Base-by-base conservation (phyloP, 1,140 invertebrate genomes). In the Brachionus plicatilis region DNA sequence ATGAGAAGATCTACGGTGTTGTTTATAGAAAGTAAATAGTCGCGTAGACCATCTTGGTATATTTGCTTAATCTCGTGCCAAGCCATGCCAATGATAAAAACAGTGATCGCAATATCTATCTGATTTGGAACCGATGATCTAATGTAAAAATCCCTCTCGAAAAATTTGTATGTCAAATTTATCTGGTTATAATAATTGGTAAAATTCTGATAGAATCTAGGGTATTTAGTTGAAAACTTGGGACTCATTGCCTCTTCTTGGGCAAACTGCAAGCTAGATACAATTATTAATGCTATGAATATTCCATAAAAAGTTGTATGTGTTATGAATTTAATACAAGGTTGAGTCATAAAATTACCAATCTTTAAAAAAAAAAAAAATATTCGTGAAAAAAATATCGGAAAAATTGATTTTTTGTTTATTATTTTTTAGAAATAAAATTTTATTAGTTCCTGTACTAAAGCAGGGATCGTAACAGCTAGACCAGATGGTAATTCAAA, bases 281-380 rank as follows among this genome's bases (percentile, higher is more conserved):
- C 86, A 79, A 93, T 91, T 24, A 93, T 90, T 84, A 93, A 88
- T 0, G 91, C 86, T 0, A 93, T 89, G 86, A 93, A 93, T 17
- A 92, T 86, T 1, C 92, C 65, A 85, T 93, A 93, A n/a, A 91
- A 91, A 12, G 92, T 90, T 2, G 91, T 89, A 56, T 91, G 91
- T 33, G 86, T 87, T 37, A 89, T 87, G 66, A 89, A 89, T 85
- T 89, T 89, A 1, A 89, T 87, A 84, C 88, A 88, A 3, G 88
- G 88, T 53, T 86, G 87, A 7, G 85, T 82, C 45, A 89, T 86
- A 47, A 88, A 87, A 20, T 85, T 85, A 0, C 87, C 86, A 33
- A 87, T 56, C 89, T 90, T 85, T n/a, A 80, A 11, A 47, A 47
- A 47, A 3, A 47, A 47, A 47, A 47, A 47, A 1, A 24, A 24